phyloP scores from a whole-genome alignment of 1,140 invertebrate genomes.

The Brachystomella parvula region DNA sequence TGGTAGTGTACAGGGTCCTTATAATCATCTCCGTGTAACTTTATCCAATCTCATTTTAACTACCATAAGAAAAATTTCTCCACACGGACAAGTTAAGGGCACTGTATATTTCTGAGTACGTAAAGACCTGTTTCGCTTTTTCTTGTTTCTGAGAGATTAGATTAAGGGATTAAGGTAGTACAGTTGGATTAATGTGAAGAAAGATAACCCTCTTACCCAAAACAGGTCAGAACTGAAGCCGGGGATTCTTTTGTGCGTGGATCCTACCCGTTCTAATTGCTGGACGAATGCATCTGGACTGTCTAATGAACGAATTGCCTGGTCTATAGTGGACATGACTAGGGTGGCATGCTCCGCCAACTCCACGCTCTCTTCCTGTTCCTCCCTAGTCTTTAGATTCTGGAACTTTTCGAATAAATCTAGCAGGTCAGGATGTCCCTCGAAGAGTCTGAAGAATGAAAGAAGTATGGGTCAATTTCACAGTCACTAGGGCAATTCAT shows the following conservation, averaged over 20 bases:
- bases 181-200: neutral
- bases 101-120: no score
- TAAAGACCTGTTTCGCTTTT: no score
- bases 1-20: no score
- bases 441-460: constrained; percentile 66
- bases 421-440: constrained; percentile 71
- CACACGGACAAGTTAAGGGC: no score
- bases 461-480: no score
- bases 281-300: constrained; percentile 74
- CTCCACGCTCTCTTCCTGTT: constrained; percentile 69
- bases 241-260: constrained; percentile 70
- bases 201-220: constrained; percentile 58
- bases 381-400: constrained; percentile 65
- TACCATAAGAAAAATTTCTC: no score
- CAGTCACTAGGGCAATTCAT: neutral
- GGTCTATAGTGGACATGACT: constrained; percentile 79
- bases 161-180: no score
- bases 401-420: constrained; percentile 73
- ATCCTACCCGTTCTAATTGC: constrained; percentile 71
- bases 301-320: constrained; percentile 71
- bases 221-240: constrained; percentile 78
- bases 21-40: no score
- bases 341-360: constrained; percentile 75
- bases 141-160: no score
- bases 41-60: no score